Base-by-base conservation (phyloP, 2,888 invertebrate genomes). In the Erpobdella octoculata region DNA sequence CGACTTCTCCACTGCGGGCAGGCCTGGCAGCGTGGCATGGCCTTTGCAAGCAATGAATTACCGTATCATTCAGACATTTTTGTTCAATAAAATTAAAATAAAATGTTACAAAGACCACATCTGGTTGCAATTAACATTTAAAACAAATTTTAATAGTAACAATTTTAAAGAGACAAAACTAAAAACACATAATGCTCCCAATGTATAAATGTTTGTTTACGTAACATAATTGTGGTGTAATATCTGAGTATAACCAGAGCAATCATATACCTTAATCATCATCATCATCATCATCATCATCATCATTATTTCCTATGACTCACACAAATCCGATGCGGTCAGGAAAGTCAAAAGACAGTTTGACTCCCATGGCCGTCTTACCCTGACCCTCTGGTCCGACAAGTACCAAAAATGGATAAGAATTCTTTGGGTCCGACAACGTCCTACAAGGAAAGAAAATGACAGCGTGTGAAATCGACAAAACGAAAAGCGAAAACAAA, bases 381-480 rank as follows among this genome's bases (percentile, higher is more conserved):
- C 67, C 67, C 28, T 46, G 41, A 15, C 67, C 67, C 41, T 67
- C 41, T 15, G 67, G 67, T 1, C 67, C 67, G 12, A 48, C 48
- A 25, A 67, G 12, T 6, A 41, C 33, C 21, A 67, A 6, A n/a
- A 67, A 5, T 15, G 67, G 67, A n/a, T 53, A 53, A 9, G 18
- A 25, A 9, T 6, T 21, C 8, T 53, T 53, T 8, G 53, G 2
- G 8, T 53, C 53, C n/a, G 53, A 28, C 8, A 53, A 28, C 8
- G 28, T 53, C 28, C 53, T 53, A 28, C 1, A 1, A 28, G 0
- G 8, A 53, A 28, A 53, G 3, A 9, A n/a, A n/a, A n/a, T n/a
- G n/a, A n/a, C n/a, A n/a, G n/a, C n/a, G n/a, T n/a, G n/a, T n/a
- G n/a, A n/a, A n/a, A n/a, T n/a, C n/a, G n/a, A n/a, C n/a, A n/a